Evolutionary conservation across 2,888 invertebrate genomes (phyloP), one percentile per base, ranked within the genome.

Genomic region (Priocnemis perturbator): DNA sequence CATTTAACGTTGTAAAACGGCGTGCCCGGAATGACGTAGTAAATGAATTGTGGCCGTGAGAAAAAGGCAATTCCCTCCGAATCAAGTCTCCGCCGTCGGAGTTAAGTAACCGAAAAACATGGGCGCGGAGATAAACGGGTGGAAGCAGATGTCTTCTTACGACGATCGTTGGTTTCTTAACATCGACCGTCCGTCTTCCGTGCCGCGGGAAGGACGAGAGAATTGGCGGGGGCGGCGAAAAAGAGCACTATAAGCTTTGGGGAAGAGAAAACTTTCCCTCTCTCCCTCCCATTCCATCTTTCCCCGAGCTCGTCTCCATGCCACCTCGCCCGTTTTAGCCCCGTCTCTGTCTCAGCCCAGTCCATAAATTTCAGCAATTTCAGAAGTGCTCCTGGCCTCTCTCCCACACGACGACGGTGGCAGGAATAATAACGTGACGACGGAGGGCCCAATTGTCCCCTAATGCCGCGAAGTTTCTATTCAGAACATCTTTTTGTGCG

Each of bases 401-500:
- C 56, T 30, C 17, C 64, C 44, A 55, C 60, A 68, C 55, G 64
- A 68, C 55, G 64, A 61, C 74, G 75, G 76, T 71, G 74, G 76
- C 77, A 76, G 82, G 82, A 79, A 82, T 84, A 84, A 83, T 83
- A 84, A 84, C 79, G 81, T 75, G 79, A 83, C 82, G 81, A 82
- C 81, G 82, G 82, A 82, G 76, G 74, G 79, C 83, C 79, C 84
- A 82, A 84, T 84, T 83, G 84, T 84, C 83, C 83, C 81, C 81
- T 83, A 84, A 83, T 84, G 84, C 83, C 82, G 78, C 78, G 79
- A 83, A 84, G 79, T 83, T 84, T 83, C 82, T 77, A 84, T 84
- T 84, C 82, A 83, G 79, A 79, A 73, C 77, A 81, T 82, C 81
- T 82, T 84, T 84, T 84, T 83, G 83, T 83, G 77, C 83, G 79